A percentile compares a stretch with the other conserved stretches of the same genome.
These are phyloP conservation scores for Tanaodytes sp. DNA, from an alignment of 2,888 invertebrate genomes.

Conservation along the genomic window DNA sequence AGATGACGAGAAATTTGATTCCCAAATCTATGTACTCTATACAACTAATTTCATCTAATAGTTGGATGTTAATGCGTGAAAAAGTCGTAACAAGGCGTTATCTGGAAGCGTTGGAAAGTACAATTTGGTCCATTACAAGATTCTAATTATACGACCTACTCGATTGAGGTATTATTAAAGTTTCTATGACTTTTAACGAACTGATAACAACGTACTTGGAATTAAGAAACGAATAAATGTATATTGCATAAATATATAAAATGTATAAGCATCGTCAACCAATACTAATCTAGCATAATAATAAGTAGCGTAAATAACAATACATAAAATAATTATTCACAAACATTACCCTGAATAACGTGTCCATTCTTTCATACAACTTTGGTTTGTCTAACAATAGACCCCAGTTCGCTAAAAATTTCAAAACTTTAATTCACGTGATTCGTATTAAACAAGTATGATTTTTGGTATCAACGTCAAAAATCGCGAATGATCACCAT, in stretches of 20 bases:
- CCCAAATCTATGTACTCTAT: no score
- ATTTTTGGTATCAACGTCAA: no score
- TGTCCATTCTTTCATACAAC: slow-evolving; percentile 47
- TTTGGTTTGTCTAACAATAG: slow-evolving; percentile 40
- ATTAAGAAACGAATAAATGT: no score
- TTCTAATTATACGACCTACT: not conserved
- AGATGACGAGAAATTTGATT: no score
- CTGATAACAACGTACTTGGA: slow-evolving; percentile 17
- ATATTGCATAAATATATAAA: not conserved
- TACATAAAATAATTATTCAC: slow-evolving; percentile 16
- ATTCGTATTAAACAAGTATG: no score
- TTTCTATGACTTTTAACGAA: slow-evolving; percentile 38
- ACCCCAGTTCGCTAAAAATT: slow-evolving; percentile 45
- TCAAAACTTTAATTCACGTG: slow-evolving; percentile 32
- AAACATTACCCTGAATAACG: slow-evolving; percentile 39
- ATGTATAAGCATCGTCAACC: slow-evolving; percentile 4
- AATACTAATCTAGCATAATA: not conserved
- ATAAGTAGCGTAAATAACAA: slow-evolving; percentile 3
- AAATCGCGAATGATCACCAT: no score
- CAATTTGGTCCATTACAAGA: not conserved
- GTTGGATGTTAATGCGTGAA: no score
- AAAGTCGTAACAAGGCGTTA: no score
- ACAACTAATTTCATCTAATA: no score
- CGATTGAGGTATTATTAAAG: slow-evolving; percentile 13
- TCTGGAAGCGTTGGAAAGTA: no score